phyloP scores from a whole-genome alignment of 1,140 invertebrate species.

The Nasonia vitripennis region DNA sequence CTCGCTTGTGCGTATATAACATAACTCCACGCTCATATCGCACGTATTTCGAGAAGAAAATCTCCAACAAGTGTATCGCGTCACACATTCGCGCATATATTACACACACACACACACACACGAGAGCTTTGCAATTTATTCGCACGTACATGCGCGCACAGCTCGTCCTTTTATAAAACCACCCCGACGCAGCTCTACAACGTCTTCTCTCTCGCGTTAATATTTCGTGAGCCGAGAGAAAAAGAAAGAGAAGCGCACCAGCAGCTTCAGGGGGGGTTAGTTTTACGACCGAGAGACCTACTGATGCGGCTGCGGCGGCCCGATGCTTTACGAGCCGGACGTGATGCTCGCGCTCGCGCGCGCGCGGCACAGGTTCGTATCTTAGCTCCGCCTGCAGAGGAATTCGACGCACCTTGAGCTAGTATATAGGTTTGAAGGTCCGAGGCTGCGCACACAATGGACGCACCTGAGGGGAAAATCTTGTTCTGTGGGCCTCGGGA shows the following conservation, averaged over 20 bases:
- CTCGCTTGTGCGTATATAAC: background rate
- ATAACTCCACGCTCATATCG: background rate
- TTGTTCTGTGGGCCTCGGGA: background rate
- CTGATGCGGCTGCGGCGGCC: background rate
- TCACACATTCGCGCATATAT: too few species aligned
- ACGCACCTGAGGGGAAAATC: background rate
- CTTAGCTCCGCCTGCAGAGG: background rate
- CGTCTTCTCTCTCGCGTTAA: background rate
- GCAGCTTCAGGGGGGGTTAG: background rate
- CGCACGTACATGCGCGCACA: background rate
- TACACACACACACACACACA: too few species aligned
- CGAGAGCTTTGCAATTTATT: background rate
- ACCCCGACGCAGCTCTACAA: background rate
- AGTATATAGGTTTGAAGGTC: background rate
- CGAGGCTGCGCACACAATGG: background rate
- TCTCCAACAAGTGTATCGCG: too few species aligned
- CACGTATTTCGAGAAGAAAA: too few species aligned
- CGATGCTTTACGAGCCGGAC: conserved; percentile 31
- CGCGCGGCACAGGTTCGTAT: background rate
- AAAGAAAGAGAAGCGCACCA: background rate
- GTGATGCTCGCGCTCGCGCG: background rate
- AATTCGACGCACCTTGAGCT: conserved; percentile 20
- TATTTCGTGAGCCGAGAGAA: background rate
- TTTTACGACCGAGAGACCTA: conserved; percentile 41
- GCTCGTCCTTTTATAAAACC: conserved; percentile 5